phyloP scores from a whole-genome alignment of 1,140 invertebrate species.

The Scaptomyza montana region DNA sequence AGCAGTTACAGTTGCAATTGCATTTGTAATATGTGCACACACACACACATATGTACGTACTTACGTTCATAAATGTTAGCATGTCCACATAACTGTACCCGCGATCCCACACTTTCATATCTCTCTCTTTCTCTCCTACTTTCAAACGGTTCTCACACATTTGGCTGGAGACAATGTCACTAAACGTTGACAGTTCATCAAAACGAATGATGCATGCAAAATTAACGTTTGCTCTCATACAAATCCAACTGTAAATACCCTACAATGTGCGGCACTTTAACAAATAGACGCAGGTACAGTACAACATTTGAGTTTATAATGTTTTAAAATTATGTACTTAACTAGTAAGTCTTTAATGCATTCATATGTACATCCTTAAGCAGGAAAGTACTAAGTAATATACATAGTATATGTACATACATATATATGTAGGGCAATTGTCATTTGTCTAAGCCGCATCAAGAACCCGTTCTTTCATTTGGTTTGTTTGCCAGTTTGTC shows the following conservation, averaged over 20 bases:
- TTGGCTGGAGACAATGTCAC: conserved; percentile 52
- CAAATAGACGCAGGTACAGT: not conserved
- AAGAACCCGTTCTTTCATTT: not conserved
- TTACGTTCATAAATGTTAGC: conserved; percentile 4
- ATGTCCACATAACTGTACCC: conserved; percentile 66
- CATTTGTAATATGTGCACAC: conserved; percentile 19
- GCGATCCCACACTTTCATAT: conserved; percentile 7
- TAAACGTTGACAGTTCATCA: conserved; percentile 81
- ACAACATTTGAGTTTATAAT: too few relatives aligned
- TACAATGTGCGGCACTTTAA: conserved; percentile 16
- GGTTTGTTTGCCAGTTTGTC: not conserved
- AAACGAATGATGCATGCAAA: conserved; percentile 80
- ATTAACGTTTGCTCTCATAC: conserved; percentile 48
- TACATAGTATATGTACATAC: too few relatives aligned
- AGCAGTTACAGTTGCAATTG: conserved; percentile 40
- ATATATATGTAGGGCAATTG: not conserved
- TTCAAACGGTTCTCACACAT: conserved; percentile 47
- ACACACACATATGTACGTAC: too few relatives aligned
- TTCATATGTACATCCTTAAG: too few relatives aligned
- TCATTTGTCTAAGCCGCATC: conserved; percentile 1
- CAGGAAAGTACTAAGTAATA: too few relatives aligned
- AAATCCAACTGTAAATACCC: conserved; percentile 24
- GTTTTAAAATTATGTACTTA: not conserved
- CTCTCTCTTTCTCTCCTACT: not conserved
- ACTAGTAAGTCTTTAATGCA: not conserved